Conservation (phyloP, 1,140 invertebrate species). For the Proctacanthus coquilletti region DNA sequence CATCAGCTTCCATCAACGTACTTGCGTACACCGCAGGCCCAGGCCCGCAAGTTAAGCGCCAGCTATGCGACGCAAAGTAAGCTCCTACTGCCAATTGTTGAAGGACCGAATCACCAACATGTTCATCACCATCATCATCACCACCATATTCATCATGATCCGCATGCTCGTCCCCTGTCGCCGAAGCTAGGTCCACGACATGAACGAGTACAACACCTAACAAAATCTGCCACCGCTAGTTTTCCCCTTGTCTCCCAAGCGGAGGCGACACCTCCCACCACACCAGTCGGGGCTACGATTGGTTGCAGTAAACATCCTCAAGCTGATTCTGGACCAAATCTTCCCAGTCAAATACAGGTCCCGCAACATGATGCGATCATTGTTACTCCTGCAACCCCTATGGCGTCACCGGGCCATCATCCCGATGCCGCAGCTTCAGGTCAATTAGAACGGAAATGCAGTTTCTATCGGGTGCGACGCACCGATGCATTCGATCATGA, state of each 20-base stretch:
- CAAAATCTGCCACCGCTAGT: slow-evolving; percentile 28
- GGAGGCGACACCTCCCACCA: slow-evolving; percentile 19
- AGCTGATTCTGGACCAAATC: too few species aligned
- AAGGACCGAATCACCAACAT: slow-evolving; percentile 19
- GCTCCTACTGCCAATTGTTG: slow-evolving; percentile 28
- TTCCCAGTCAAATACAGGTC: slow-evolving; percentile 12
- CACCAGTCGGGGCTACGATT: slow-evolving; percentile 15
- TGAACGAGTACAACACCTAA: slow-evolving; percentile 13
- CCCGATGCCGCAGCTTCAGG: slow-evolving; percentile 16
- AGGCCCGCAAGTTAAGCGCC: slow-evolving; percentile 26
- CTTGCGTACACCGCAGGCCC: slow-evolving; percentile 22
- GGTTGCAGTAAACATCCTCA: too few species aligned
- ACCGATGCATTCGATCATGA: slow-evolving; percentile 20
- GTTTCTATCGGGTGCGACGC: slow-evolving; percentile 27
- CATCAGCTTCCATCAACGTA: slow-evolving; percentile 35
- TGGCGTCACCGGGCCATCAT: slow-evolving; percentile 26
- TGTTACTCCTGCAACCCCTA: slow-evolving; percentile 29
- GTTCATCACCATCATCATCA: slow-evolving; percentile 10
- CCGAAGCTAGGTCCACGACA: slow-evolving; percentile 25
- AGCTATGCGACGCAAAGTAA: slow-evolving; percentile 27
- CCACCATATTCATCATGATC: slow-evolving; percentile 6
- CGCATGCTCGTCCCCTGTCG: slow-evolving; percentile 17
- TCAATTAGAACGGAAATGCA: slow-evolving; percentile 27
- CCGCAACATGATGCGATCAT: slow-evolving; percentile 27
- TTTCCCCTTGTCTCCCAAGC: slow-evolving; percentile 24